Evolutionary conservation across 2,888 invertebrate genomes (phyloP), one percentile per base, ranked within the genome.

Genomic region (Oithona nana): DNA sequence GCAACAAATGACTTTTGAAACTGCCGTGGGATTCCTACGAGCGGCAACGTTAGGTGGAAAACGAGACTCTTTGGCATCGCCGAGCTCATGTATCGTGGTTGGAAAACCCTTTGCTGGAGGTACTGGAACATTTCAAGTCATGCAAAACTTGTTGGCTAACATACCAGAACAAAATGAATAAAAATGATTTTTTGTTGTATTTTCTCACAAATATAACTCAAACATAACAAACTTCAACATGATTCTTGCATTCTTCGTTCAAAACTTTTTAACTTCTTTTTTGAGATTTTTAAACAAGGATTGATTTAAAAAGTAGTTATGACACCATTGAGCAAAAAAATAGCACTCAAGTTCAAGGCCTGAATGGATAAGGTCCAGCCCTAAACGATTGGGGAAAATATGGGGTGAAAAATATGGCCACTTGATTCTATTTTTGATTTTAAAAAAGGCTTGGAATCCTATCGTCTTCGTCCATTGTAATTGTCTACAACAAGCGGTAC

Each of bases 1-100:
- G 22, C 98, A 97, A 72, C 93, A 95, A 75, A 97, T 98, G 88
- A 90, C 89, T 1, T 99, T 95, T 71, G 98, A 99, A 73, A 88
- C 94, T 1, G 86, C 92, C 2, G 75, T 90, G 65, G 80, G 80
- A 67, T 95, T 94, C 72, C 75, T 98, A 66, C 83, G 82, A 68
- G 82, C 81, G 63, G 86, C 90, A 0, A 82, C 86, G 0, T 73
- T 83, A 3, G 74, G 75, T 69, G 82, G 83, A 78, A 72, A 69
- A 28, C 28, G 28, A 4, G 61, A 61, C 26, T 20, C 48, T 11
- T 26, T 61, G n/a, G 29, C 54, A 20, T 61, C 61, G n/a, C 61
- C 61, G 2, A 49, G 49, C 22, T 52, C 61, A 13, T 61, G 61
- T 30, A 61, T 61, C 16, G 54, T 61, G 1, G 8, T 61, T 22